Evolutionary conservation across 2,888 invertebrate species (phyloP).

Genomic region (Pteria penguin): DNA sequence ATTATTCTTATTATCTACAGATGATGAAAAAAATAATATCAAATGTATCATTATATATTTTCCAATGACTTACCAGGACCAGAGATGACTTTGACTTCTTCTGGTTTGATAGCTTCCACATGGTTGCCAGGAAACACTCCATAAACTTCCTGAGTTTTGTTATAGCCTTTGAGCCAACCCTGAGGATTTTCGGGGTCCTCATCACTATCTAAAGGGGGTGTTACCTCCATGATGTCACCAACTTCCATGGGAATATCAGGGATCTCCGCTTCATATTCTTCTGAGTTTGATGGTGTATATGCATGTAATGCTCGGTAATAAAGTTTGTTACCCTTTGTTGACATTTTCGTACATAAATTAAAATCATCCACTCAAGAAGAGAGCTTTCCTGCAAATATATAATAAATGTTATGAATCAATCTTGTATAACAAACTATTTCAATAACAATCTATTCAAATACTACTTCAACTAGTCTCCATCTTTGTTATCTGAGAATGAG

Average conservation of each 20-base stretch:
- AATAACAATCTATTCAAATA: no score
- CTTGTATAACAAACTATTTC: no score
- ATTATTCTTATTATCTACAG: background rate
- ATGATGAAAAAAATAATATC: background rate
- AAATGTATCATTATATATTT: no score
- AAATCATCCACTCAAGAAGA: no score
- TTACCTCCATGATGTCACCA: conserved; percentile 10
- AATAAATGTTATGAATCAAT: no score
- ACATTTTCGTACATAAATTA: no score
- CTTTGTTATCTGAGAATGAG: no score
- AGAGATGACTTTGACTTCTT: background rate
- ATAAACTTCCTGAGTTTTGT: background rate
- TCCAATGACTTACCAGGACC: no score
- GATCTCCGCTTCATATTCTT: background rate
- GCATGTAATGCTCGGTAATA: background rate
- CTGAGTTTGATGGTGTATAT: background rate
- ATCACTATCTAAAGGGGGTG: background rate
- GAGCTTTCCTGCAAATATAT: no score
- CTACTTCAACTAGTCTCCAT: no score
- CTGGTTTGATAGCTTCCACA: conserved; percentile 11
- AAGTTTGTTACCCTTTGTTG: background rate
- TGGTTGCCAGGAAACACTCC: conserved; percentile 24
- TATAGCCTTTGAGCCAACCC: conserved; percentile 13
- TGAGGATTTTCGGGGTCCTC: conserved; percentile 8
- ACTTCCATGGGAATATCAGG: conserved; percentile 11